A percentile compares a stretch with the other conserved stretches of the same genome.
phyloP scores from a whole-genome alignment of 2,888 invertebrate species.

The Epistrophe eligans region DNA sequence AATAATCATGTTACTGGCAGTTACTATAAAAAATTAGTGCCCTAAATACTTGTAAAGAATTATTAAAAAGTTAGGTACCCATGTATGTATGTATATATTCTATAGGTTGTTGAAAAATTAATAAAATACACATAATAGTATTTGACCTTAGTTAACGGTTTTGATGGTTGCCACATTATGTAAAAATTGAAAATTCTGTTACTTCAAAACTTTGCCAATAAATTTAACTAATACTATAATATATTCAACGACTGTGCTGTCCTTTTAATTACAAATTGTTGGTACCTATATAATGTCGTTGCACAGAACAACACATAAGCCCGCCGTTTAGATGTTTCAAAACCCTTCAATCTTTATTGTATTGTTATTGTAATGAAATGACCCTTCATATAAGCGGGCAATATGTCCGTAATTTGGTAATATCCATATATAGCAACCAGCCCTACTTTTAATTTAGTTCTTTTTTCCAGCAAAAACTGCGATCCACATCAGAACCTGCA shows the following conservation, averaged over 20 bases:
- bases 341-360: conserved; percentile 28
- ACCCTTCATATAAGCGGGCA: conserved; percentile 18
- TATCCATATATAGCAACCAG: conserved; percentile 11
- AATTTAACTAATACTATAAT: not conserved
- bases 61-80: no score
- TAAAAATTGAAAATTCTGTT: not conserved
- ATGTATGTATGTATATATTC: no score
- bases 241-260: not conserved
- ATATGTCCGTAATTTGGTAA: conserved; percentile 25
- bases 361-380: conserved; percentile 43
- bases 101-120: no score
- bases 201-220: conserved; percentile 11
- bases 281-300: not conserved
- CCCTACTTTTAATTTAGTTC: conserved; percentile 13
- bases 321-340: conserved; percentile 12
- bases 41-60: no score
- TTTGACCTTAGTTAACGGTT: no score
- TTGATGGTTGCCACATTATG: not conserved
- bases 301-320: not conserved
- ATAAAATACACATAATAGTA: no score
- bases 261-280: conserved; percentile 22
- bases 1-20: no score
- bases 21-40: no score
- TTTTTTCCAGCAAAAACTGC: conserved; percentile 13
- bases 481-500: not conserved